phyloP scores from a whole-genome alignment of 2,888 invertebrate genomes.

The Ichneumoninae sp. region DNA sequence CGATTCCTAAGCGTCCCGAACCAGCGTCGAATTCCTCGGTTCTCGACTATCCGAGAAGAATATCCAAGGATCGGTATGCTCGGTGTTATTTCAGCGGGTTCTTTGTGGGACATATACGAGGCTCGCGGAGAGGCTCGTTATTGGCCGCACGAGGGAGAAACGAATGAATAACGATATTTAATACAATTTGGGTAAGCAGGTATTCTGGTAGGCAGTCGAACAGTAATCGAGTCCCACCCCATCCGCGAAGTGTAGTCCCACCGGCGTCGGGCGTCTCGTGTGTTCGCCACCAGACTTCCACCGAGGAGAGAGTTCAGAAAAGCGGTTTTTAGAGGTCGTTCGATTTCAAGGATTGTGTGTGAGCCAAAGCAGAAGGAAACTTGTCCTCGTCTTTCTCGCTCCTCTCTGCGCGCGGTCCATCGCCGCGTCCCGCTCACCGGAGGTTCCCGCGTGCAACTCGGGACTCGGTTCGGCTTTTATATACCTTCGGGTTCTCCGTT shows the following conservation, averaged over 20 bases:
- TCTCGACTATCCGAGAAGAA: slow-evolving; percentile 28
- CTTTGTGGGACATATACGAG: slow-evolving; percentile 48
- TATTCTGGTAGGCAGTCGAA: slow-evolving; percentile 39
- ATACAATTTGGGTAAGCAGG: slow-evolving; percentile 64
- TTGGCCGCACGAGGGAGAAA: slow-evolving; percentile 31
- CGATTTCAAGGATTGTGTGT: slow-evolving; percentile 65
- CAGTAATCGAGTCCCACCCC: slow-evolving; percentile 34
- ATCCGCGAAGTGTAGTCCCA: slow-evolving; percentile 2
- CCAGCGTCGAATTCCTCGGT: slow-evolving; percentile 43
- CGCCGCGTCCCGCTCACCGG: slow-evolving; percentile 34
- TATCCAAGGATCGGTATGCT: slow-evolving; percentile 54
- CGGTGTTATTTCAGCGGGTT: slow-evolving; percentile 54
- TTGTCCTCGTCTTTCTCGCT: slow-evolving; percentile 60
- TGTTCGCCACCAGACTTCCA: slow-evolving; percentile 35
- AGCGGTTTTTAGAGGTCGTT: slow-evolving; percentile 64
- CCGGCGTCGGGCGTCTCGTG: not conserved
- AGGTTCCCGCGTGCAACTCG: slow-evolving; percentile 22
- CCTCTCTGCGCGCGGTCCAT: slow-evolving; percentile 11
- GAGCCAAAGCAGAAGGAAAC: slow-evolving; percentile 61
- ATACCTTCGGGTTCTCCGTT: slow-evolving; percentile 31
- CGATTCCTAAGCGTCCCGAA: slow-evolving; percentile 40
- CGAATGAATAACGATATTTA: slow-evolving; percentile 66
- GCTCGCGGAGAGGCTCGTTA: not conserved
- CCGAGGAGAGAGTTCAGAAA: slow-evolving; percentile 44
- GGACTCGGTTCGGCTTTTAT: slow-evolving; percentile 47